Percentiles rank a stretch among this genome's conserved stretches.
Evolutionary conservation across 2,888 invertebrate genomes (phyloP).

Genomic region (Drosophila maculinotata): DNA sequence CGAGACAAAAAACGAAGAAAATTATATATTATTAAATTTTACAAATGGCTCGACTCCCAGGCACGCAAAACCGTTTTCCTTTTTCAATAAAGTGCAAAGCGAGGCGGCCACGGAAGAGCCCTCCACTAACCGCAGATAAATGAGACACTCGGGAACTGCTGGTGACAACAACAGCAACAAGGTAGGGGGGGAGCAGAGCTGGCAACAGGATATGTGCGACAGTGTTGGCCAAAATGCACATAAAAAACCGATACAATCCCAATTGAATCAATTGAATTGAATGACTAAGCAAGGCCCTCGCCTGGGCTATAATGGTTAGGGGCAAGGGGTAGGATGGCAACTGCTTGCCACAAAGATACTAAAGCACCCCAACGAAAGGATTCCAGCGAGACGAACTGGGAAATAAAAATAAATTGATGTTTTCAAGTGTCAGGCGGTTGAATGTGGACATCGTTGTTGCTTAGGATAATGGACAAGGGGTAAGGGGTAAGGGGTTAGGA

Average conservation of each 20-base stretch:
- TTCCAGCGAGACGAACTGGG: constrained; percentile 43
- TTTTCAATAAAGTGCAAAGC: constrained; percentile 61
- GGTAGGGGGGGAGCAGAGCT: neutral
- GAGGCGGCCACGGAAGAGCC: constrained; percentile 30
- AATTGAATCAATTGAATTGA: constrained; percentile 80
- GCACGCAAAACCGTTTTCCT: constrained; percentile 51
- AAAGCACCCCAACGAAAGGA: constrained; percentile 61
- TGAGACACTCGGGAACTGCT: constrained; percentile 71
- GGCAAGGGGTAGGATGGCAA: neutral
- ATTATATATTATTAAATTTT: constrained; percentile 71
- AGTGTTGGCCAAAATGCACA: constrained; percentile 71
- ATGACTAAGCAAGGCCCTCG: constrained; percentile 69
- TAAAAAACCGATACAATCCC: constrained; percentile 80
- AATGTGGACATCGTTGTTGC: constrained; percentile 41
- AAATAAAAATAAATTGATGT: constrained; percentile 80
- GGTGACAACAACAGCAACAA: constrained; percentile 30
- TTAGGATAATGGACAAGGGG: neutral
- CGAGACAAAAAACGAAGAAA: constrained; percentile 24
- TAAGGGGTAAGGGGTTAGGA: neutral
- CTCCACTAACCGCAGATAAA: constrained; percentile 73
- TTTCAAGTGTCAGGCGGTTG: constrained; percentile 68
- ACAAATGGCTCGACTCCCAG: constrained; percentile 42
- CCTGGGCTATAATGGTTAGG: constrained; percentile 33
- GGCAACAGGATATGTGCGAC: constrained; percentile 55
- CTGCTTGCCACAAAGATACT: constrained; percentile 32